Base-by-base conservation (phyloP, 2,797 vertebrate species). In the Hippoglossus hippoglossus region DNA sequence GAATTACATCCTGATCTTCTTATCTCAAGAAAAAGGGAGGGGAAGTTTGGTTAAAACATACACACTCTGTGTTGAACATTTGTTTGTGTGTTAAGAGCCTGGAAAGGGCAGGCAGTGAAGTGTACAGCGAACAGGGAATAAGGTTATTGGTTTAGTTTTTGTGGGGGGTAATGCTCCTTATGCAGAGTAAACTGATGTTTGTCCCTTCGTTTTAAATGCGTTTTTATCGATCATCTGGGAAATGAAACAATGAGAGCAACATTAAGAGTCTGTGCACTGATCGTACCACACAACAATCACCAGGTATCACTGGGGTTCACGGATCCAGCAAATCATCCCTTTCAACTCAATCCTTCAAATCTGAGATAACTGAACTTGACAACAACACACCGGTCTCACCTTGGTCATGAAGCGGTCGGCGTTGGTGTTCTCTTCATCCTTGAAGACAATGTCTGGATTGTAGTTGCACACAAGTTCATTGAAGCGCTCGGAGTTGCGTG, bases 321-420 rank as follows among this genome's bases (percentile, higher is more conserved):
- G 58, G 0, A 63, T 51, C 34, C 46, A 46, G n/a, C 26, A 16
- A 24, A 24, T 41, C 31, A 22, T 55, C 21, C 21, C 8, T 60
- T 2, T 28, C 36, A 51, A 22, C 25, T 46, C 60, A 24, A 54
- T 11, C 25, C 22, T 16, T 26, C n/a, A 36, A 50, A 57, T 39
- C 4, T 18, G 52, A 28, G 25, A 26, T 25, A 47, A 21, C 5
- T 28, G 18, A 73, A 61, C 31, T 19, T 58, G 18, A 70, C 28
- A 59, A 69, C 34, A 54, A 67, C 34, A 67, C 51, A 13, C 50
- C n/a, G 13, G 50, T 50, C 89, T 95, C 94, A 98, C 97, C 97
- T 98, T 96, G 0, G 95, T 98, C 98, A 98, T 99, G 87, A 99
- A 95, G 68, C 97, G 96, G 91, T 99, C 98, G 0, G 98, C 97